Base-by-base conservation (phyloP, 1,140 invertebrate genomes). In the Bombus ignitus region DNA sequence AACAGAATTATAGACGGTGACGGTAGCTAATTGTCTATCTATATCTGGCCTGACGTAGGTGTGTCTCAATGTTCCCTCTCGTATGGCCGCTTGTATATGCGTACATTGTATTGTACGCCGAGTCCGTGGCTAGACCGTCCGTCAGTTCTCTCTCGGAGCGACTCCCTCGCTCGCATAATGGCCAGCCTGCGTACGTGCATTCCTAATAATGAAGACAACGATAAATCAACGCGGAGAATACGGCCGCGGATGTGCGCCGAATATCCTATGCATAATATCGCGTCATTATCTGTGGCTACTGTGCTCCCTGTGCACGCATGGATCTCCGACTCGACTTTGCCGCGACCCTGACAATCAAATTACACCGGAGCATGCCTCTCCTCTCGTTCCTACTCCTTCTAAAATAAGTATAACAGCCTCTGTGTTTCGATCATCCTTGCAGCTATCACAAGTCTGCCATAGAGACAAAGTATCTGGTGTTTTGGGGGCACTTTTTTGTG, bases 131-230 rank as follows among this genome's bases (percentile, higher is more conserved):
- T 79, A 72, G 87, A 90, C 87, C 89, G 89, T 90, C 88, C 86
- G 88, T 90, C 89, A 90, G 83, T 71, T 79, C 90, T 87, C 88
- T 89, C 88, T 82, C 86, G 57, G 86, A 82, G 53, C 90, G 87
- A 91, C 91, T 90, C 90, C 89, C 91, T 89, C 89, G 90, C 91
- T 89, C 88, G 93, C 87, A 94, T 95, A 95, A 95, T 95, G 93
- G 93, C 92, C 91, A 88, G 86, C 88, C 92, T 86, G 91, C 93
- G 91, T 93, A 92, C 93, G 92, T 95, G 94, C 94, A 95, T 95
- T 95, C 94, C 94, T 95, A 95, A 95, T 95, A 95, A 95, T 94
- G 94, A 95, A 95, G 95, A 95, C 94, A 95, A 94, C 95, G 93
- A 95, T 95, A 95, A 95, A 95, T 95, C 95, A 95, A 95, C 92